Evolutionary conservation across 2,797 vertebrate genomes (phyloP).

Genomic region (Malacoctenus gilli): DNA sequence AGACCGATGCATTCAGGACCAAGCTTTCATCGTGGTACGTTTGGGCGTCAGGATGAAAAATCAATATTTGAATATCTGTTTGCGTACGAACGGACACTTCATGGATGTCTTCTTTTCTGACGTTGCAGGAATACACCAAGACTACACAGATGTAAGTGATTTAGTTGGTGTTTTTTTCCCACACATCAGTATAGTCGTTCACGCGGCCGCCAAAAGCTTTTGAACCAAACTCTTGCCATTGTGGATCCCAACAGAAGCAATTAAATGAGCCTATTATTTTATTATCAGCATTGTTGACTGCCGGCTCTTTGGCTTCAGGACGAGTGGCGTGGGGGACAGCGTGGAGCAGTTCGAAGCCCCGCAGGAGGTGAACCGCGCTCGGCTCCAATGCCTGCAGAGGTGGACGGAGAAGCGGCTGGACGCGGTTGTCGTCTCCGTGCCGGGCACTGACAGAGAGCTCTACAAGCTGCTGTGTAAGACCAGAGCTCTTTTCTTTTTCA

Average conservation of each 20-base stretch:
- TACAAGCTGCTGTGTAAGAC: slow-evolving; percentile 79
- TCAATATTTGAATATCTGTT: too few relatives aligned
- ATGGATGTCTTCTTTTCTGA: slow-evolving; percentile 22
- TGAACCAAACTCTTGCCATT: too few relatives aligned
- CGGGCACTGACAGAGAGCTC: slow-evolving; percentile 71
- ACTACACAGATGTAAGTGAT: slow-evolving; percentile 74
- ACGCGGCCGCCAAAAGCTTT: too few relatives aligned
- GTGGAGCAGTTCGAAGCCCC: slow-evolving; percentile 57
- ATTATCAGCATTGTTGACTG: too few relatives aligned
- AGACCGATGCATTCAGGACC: slow-evolving; percentile 69
- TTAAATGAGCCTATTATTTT: too few relatives aligned
- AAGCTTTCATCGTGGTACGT: slow-evolving; percentile 81
- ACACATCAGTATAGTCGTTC: too few relatives aligned
- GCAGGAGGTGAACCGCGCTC: slow-evolving; percentile 69
- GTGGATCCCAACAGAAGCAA: too few relatives aligned
- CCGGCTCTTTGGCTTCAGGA: slow-evolving; percentile 40
- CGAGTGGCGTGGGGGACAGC: slow-evolving; percentile 35
- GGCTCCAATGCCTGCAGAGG: slow-evolving; percentile 71
- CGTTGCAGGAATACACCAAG: slow-evolving; percentile 80
- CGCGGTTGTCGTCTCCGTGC: slow-evolving; percentile 61
- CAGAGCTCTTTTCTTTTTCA: not conserved
- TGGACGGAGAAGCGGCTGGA: slow-evolving; percentile 79
- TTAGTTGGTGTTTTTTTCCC: not conserved
- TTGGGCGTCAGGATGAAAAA: not conserved
- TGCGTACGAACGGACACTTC: too few relatives aligned